Conservation (phyloP, 2,797 vertebrate genomes). For the Eutrigla gurnardus region DNA sequence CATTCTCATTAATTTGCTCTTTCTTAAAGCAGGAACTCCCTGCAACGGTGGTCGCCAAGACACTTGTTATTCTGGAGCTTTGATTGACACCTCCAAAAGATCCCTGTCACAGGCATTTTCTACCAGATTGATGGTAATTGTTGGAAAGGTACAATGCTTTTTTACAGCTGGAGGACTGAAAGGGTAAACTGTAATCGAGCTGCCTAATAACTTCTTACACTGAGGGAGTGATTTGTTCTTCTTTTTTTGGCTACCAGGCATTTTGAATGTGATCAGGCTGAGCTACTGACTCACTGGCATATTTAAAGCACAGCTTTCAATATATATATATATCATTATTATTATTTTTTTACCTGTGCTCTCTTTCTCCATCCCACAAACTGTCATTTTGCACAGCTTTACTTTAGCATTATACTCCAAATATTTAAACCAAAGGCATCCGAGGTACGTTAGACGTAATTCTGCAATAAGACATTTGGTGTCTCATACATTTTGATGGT, state of each 20-base stretch:
- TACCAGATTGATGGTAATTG: conserved; percentile 41
- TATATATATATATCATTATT: no score
- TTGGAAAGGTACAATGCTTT: conserved; percentile 34
- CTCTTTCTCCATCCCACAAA: not conserved
- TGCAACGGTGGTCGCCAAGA: conserved; percentile 33
- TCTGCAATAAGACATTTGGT: not conserved
- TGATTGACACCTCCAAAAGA: conserved; percentile 66
- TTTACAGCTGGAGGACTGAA: conserved; percentile 19
- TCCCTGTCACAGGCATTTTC: conserved; percentile 40
- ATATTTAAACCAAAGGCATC: not conserved
- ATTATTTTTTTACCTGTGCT: not conserved
- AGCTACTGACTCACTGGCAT: conserved; percentile 22
- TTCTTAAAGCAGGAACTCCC: conserved; percentile 47
- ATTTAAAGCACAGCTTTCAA: conserved; percentile 7
- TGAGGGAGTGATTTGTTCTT: conserved; percentile 13
- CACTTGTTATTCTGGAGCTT: conserved; percentile 45
- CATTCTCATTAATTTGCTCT: conserved; percentile 57
- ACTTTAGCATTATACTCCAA: not conserved
- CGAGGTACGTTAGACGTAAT: not conserved
- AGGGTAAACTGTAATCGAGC: conserved; percentile 45
- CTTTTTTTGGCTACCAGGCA: conserved; percentile 21
- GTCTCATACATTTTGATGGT: not conserved
- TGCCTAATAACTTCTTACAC: conserved; percentile 27
- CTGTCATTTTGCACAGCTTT: not conserved
- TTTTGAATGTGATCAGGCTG: conserved; percentile 32